Base-by-base conservation (phyloP, 1,140 invertebrate species). In the Chelonus insularis region DNA sequence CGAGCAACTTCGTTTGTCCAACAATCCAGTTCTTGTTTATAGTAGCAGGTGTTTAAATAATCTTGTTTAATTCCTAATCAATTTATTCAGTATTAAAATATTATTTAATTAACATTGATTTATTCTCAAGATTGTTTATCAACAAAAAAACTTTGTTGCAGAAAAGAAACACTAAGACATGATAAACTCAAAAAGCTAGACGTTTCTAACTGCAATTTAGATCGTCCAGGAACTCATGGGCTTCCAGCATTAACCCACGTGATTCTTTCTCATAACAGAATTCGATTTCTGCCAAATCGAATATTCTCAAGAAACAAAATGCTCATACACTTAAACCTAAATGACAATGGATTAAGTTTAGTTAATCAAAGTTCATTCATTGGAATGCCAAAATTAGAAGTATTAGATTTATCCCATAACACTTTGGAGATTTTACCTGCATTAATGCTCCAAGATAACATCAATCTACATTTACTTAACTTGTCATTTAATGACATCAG, bases 351-450 rank as follows among this genome's bases (percentile, higher is more conserved):
- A 12, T 80, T 91, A 8, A 82, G 80, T 3, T 73, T 75, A 0
- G 61, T 90, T 4, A 84, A 85, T 62, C 57, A 55, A 37, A 74
- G 71, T 23, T 65, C 72, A 0, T 79, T 81, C 48, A 64, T 62
- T 1, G 71, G 72, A 18, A 29, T 79, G 3, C 8, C 64, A 14
- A 69, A 83, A 64, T 71, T 91, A 8, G 83, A 87, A 70, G 67
- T 82, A 25, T 67, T 91, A 5, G 88, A 90, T 77, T 69, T 90
- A 23, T 89, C 88, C 0, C 76, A 78, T 21, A 90, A 90, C 70
- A 82, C 82, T 36, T 80, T 91, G 6, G 82, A 81, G 3, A 64
- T 74, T 0, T 67, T 90, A 12, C 82, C 84, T 56, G 67, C 74
- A 12, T 77, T 82, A 45, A 82, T 85, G 1, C 90, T 90, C 64